Percentiles rank a stretch among this genome's conserved stretches.
Evolutionary conservation across 2,113 vertebrate genomes (phyloP).

Genomic region (Glaucomys volans): DNA sequence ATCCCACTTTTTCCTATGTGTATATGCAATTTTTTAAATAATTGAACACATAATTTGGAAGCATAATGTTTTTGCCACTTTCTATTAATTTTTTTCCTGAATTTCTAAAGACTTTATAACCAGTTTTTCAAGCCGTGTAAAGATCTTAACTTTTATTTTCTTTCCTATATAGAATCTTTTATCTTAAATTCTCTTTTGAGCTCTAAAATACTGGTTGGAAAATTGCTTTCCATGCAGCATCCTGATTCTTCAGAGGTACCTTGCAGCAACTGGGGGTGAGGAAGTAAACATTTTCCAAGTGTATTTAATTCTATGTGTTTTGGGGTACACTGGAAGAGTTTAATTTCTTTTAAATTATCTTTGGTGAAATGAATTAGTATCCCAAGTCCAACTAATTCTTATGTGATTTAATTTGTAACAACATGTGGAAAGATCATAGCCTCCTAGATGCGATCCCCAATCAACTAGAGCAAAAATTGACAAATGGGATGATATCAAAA

Average conservation of each 20-base stretch:
- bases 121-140: slow-evolving; percentile 16
- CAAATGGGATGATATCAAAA: too few species aligned
- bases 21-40: too few species aligned
- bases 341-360: neutral
- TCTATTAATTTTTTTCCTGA: neutral
- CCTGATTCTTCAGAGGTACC: neutral
- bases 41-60: neutral
- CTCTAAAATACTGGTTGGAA: neutral
- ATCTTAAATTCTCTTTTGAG: neutral
- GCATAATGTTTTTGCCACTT: neutral
- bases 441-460: neutral
- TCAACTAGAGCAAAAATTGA: neutral
- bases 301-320: neutral
- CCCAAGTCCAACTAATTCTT: neutral
- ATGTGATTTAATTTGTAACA: neutral
- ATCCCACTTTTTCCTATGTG: neutral
- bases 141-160: neutral
- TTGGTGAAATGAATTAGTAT: neutral
- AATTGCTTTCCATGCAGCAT: neutral
- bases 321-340: neutral
- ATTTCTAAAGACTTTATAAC: neutral
- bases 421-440: neutral
- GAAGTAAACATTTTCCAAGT: neutral
- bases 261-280: fast-evolving
- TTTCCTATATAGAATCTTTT: neutral